Base-by-base conservation (phyloP, 2,888 invertebrate species). In the Machimus rusticus region DNA sequence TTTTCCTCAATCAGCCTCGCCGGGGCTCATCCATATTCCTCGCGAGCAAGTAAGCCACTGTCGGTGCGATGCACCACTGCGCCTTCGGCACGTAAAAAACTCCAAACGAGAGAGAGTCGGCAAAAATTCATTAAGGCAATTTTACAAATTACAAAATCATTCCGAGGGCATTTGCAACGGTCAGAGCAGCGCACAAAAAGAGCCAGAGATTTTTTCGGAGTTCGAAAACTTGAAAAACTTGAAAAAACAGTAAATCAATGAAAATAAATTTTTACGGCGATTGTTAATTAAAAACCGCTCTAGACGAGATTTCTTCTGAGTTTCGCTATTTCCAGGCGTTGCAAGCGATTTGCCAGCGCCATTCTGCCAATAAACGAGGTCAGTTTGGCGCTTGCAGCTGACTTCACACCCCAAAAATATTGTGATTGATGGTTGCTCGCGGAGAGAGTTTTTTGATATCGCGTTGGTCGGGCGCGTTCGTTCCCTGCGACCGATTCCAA, bases 341-440 rank as follows among this genome's bases (percentile, higher is more conserved):
- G 77, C 77, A 43, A 57, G 12, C 9, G 66, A 66, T 28, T 66
- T 14, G 66, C 66, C 28, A 66, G 28, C 28, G 28, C 66, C 51
- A 51, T 51, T 51, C 51, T n/a, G 51, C n/a, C 66, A 66, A 28
- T 28, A 66, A 66, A 66, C 23, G 66, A 66, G 66, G 66, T 76
- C 76, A 76, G 37, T 76, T 76, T 16, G 37, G 37, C 76, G n/a
- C 31, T 46, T 79, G 46, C 46, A 51, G 79, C 51, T 79, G 79
- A 79, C 39, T 79, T 79, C 79, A 79, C 31, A 79, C 43, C 37
- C 78, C 78, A 19, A 78, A 78, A 78, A 39, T 28, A 34, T 28
- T 23, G 51, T 79, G 79, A 79, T 79, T 51, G 51, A 79, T 79
- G 43, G 39, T 43, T 23, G 23, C 23, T 12, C 66, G 66, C 3